A percentile compares a stretch with the other conserved stretches of the same genome.
Conservation (phyloP, 1,140 invertebrate species). For the Aricia agestis region DNA sequence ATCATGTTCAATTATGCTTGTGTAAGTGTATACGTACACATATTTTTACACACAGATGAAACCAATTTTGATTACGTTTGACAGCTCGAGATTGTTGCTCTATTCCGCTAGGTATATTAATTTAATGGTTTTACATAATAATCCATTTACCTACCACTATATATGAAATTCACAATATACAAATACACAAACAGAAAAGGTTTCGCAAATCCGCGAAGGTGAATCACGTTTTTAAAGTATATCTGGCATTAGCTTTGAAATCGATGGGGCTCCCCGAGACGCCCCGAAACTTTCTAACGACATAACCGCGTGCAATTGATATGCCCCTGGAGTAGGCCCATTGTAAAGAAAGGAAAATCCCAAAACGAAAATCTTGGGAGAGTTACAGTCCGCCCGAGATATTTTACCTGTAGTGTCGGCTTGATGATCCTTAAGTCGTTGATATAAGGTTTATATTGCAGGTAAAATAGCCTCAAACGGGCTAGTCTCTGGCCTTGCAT, state of each 20-base stretch:
- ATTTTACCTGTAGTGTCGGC: no score
- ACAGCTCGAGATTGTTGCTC: no score
- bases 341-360: slow-evolving; percentile 77
- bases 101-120: no score
- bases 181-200: background rate
- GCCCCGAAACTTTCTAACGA: slow-evolving; percentile 73
- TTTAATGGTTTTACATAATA: no score
- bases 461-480: no score
- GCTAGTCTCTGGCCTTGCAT: slow-evolving; percentile 51
- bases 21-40: no score
- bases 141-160: background rate
- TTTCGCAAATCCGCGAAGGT: background rate
- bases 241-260: slow-evolving; percentile 57
- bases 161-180: background rate
- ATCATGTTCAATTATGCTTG: no score
- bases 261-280: slow-evolving; percentile 53
- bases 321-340: slow-evolving; percentile 74
- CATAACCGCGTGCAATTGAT: slow-evolving; percentile 76
- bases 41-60: no score
- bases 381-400: slow-evolving; percentile 39
- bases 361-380: slow-evolving; percentile 72
- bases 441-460: no score
- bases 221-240: slow-evolving; percentile 28
- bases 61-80: no score
- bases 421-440: no score